These are phyloP conservation scores for Psylliodes chrysocephalus DNA, from an alignment of 2,888 invertebrate genomes.

Conservation along the genomic window DNA sequence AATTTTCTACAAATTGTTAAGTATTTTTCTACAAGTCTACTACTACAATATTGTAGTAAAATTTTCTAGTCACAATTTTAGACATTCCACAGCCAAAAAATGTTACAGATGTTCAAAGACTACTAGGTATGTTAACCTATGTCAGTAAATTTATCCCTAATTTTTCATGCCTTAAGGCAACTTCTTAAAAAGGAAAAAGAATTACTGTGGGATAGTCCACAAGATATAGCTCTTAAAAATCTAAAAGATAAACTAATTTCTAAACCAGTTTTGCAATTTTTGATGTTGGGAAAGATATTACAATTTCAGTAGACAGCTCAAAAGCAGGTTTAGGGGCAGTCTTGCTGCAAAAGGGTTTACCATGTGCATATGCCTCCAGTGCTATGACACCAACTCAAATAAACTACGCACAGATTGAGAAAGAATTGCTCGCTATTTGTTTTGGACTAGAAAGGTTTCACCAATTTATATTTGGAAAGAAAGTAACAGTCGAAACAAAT, in stretches of 20 bases:
- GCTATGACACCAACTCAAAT: slow-evolving; percentile 16
- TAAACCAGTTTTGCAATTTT: slow-evolving; percentile 35
- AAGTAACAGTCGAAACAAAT: slow-evolving; percentile 24
- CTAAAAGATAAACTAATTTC: slow-evolving; percentile 28
- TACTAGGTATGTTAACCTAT: no score
- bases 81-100: neutral
- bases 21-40: no score
- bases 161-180: neutral
- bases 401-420: no score
- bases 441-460: no score
- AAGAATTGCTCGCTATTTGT: no score
- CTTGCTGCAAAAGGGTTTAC: slow-evolving; percentile 44
- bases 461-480: slow-evolving; percentile 36
- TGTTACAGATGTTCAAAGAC: no score
- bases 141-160: slow-evolving; percentile 3
- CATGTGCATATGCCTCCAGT: slow-evolving; percentile 16
- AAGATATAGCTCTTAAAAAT: slow-evolving; percentile 29
- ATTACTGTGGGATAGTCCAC: slow-evolving; percentile 21
- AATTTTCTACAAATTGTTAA: no score
- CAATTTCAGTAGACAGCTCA: no score
- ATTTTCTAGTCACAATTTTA: no score
- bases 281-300: no score
- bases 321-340: slow-evolving; percentile 50
- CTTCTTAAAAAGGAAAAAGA: slow-evolving; percentile 2
- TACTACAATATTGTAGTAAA: no score